Evolutionary conservation across 35 echinoderm and acorn worm genomes (phyloP), one percentile per base, ranked within the genome.

Genomic region (Ophiothrix spiculata): DNA sequence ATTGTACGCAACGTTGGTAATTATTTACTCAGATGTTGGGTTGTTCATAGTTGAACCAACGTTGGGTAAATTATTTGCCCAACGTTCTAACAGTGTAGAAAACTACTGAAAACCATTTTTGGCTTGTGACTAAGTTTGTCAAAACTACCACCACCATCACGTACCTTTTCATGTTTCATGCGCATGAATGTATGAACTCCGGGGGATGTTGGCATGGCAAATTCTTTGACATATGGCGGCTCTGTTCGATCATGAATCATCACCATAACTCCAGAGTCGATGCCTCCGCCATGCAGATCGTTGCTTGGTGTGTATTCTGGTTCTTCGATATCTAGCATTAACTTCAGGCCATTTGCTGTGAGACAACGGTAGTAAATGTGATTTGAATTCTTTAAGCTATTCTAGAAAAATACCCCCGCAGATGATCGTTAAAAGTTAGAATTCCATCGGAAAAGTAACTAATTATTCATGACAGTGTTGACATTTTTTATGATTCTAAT

Each of bases 151-250:
- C 56, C n/a, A 63, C 14, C 14, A 31, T 75, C n/a, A 10, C 79
- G 21, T 80, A 94, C 92, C 87, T 75, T 75, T 64, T 93, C 83
- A 33, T 90, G 84, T 16, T 84, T 56, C 64, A 97, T 90, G 21
- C 87, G 60, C 6, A 97, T 79, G 35, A 90, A 93, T 13, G 88
- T 91, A 69, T 97, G 95, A 17, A 81, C 37, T 17, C 95, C 95
- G 0, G 91, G 88, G 0, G 74, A 56, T 0, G 81, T 73, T 0
- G 88, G 85, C 40, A 93, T 82, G 4, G 91, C 95, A 0, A 97
- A 80, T 35, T 97, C 91, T 56, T 93, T 97, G 4, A 90, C 83
- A 29, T 97, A 97, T 0, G 95, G 91, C 1, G 95, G 95, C 37
- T 93, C 95, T 0, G 88, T 76, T 4, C 91, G 91, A 63, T 86